Percentiles rank a stretch among this genome's conserved stretches.
These are phyloP conservation scores for Cheilosia pagana DNA, from an alignment of 2,888 invertebrate species.

Conservation along the genomic window DNA sequence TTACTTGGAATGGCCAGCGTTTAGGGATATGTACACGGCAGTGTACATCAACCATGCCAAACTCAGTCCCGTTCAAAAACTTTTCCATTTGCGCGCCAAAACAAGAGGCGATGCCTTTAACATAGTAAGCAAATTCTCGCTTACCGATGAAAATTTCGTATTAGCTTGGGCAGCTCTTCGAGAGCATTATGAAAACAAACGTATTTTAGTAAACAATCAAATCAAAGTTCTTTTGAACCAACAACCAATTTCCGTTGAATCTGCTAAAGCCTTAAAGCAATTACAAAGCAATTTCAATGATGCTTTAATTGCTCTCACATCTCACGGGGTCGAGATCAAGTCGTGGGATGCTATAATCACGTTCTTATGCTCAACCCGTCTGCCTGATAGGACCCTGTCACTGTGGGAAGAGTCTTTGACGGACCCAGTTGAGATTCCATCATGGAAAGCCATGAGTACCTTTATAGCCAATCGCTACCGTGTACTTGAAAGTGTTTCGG, in stretches of 20 bases:
- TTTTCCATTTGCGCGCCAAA: slow-evolving; percentile 7
- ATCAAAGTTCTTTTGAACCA: slow-evolving; percentile 28
- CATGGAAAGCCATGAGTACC: background rate
- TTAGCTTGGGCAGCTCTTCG: slow-evolving; percentile 14
- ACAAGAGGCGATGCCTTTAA: slow-evolving; percentile 11
- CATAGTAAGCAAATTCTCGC: slow-evolving; percentile 12
- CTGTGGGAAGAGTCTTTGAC: background rate
- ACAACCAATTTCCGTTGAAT: background rate
- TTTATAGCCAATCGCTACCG: background rate
- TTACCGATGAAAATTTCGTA: slow-evolving; percentile 18
- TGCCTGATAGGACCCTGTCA: background rate
- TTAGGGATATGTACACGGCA: slow-evolving; percentile 5
- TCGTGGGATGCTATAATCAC: background rate
- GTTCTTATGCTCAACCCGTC: background rate
- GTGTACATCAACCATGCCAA: slow-evolving; percentile 12
- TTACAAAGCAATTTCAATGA: background rate
- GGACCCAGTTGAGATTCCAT: background rate
- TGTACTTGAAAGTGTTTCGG: background rate
- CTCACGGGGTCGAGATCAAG: background rate
- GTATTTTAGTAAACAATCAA: slow-evolving; percentile 9
- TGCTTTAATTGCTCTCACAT: background rate
- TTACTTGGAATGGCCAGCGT: slow-evolving; percentile 1
- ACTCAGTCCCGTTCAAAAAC: background rate
- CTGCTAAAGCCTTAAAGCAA: background rate
- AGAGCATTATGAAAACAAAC: background rate